Evolutionary conservation across 2,113 vertebrate species (phyloP), one percentile per base, ranked within the genome.

Genomic region (Scartelaos histophorus): DNA sequence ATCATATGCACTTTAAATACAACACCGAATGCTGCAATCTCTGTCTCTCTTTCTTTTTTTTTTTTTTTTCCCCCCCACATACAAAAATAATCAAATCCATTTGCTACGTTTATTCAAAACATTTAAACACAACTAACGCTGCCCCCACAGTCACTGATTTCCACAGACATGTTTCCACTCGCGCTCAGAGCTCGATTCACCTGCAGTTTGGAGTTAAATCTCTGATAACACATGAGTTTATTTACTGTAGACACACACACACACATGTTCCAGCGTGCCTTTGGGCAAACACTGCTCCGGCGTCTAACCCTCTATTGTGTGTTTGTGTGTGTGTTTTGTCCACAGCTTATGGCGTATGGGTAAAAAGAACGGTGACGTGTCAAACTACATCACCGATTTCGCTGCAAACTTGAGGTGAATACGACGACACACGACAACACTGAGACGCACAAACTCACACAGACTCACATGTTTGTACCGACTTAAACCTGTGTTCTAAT

Each of bases 301-400:
- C 53, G 80, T 82, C 68, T 92, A 88, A 92, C 79, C 58, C 34
- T 82, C 75, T 89, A 75, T 89, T 85, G 47, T 76, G 74, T 82
- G 56, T 60, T 12, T 24, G 60, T 81, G 60, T 88, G n/a, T n/a
- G 70, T 88, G 47, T 92, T 90, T 72, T 90, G 85, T 93, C 86
- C 85, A 88, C 92, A 94, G 93, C 82, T 92, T 92, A 83, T 93
- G 93, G 93, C 90, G 92, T 81, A 85, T 92, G 90, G 90, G 90
- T 91, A 93, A 93, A 92, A 94, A 94, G 92, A 94, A 94, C 70
- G 93, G 93, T 84, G 93, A 94, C 73, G 83, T 94, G 86, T 93
- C 93, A 71, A 93, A 93, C 91, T 93, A 92, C 91, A 93, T 93
- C 91, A 92, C 88, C 70, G 93, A 94, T 85, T 94, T 94, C 80